Conservation (phyloP, 2,113 vertebrate genomes). For the Micromys minutus region DNA sequence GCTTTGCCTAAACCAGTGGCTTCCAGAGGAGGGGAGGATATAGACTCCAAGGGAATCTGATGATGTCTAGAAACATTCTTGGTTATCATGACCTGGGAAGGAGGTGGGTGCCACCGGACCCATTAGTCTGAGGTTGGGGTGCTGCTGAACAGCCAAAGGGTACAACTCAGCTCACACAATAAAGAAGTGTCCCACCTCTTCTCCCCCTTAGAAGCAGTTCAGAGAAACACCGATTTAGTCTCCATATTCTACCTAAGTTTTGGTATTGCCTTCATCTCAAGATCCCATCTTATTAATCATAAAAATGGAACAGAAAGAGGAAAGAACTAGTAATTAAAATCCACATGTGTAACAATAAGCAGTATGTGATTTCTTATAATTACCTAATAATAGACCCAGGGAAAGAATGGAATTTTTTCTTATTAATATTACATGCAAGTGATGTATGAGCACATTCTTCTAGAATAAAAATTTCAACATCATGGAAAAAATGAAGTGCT, state of each 20-base stretch:
- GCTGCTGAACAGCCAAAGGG: too few species aligned
- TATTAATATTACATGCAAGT: slow-evolving; percentile 51
- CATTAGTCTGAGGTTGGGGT: neutral
- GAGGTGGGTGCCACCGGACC: neutral
- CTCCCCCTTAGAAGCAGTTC: neutral
- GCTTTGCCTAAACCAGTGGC: neutral
- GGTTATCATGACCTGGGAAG: neutral
- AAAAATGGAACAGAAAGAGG: neutral
- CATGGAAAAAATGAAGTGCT: slow-evolving; percentile 6
- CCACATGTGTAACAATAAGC: neutral
- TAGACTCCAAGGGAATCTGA: neutral
- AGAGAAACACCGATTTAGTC: neutral
- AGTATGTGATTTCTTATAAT: slow-evolving; percentile 12
- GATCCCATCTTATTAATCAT: neutral
- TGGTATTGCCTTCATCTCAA: neutral
- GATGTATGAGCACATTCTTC: slow-evolving; percentile 41
- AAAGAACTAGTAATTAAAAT: neutral
- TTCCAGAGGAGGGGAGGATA: too few species aligned
- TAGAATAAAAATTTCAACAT: slow-evolving; percentile 25
- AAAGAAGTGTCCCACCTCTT: neutral
- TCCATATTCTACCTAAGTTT: neutral
- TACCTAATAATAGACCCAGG: neutral
- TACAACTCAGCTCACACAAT: neutral
- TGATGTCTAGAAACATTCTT: neutral
- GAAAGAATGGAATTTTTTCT: neutral